Evolutionary conservation across 2,797 vertebrate genomes (phyloP).

Genomic region (Hapalemur alaotrensis): DNA sequence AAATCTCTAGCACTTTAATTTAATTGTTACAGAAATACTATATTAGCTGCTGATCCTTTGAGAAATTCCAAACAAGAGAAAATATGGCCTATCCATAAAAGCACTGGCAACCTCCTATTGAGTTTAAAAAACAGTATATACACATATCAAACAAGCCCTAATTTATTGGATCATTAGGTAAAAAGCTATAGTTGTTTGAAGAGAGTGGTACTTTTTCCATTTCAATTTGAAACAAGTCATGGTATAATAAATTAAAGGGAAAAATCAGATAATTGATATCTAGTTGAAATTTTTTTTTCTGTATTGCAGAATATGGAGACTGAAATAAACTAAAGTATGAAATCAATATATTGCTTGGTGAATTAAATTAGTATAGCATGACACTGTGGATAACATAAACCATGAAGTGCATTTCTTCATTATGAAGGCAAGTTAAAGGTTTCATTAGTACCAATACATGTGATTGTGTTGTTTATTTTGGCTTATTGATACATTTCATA

Average conservation of each 20-base stretch:
- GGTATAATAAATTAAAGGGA: conserved; percentile 73
- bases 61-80: conserved; percentile 82
- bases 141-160: conserved; percentile 75
- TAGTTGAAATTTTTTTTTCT: conserved; percentile 1
- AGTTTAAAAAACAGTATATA: conserved; percentile 71
- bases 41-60: conserved; percentile 78
- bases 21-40: conserved; percentile 79
- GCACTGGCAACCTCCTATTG: conserved; percentile 74
- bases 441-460: background rate
- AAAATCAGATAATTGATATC: conserved; percentile 49
- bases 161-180: conserved; percentile 81
- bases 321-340: conserved; percentile 54
- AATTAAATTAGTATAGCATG: conserved; percentile 30
- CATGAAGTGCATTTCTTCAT: background rate
- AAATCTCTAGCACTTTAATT: conserved; percentile 82
- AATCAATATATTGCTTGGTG: background rate
- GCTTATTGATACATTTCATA: background rate
- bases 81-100: conserved; percentile 81
- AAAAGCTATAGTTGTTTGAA: conserved; percentile 78
- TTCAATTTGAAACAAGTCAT: conserved; percentile 63
- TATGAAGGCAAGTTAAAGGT: background rate
- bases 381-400: background rate
- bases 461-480: background rate
- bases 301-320: conserved; percentile 44
- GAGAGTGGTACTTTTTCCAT: conserved; percentile 62